Evolutionary conservation across 2,797 vertebrate genomes (phyloP).

Genomic region (Mallotus villosus): DNA sequence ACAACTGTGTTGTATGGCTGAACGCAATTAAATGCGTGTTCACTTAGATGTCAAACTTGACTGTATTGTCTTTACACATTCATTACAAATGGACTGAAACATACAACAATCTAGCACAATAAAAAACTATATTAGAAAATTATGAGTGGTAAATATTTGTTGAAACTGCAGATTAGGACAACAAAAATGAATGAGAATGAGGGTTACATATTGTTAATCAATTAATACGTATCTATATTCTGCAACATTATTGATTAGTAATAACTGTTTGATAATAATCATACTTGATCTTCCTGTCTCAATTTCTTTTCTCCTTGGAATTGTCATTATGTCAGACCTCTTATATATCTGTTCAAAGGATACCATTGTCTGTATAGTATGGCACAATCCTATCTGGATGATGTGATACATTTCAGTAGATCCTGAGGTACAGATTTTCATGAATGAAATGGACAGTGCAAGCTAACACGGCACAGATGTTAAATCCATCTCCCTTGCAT

Average conservation of each 20-base stretch:
- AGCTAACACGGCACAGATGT: conserved; percentile 43
- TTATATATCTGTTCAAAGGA: not conserved
- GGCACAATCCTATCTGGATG: not conserved
- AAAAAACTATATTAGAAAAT: too few species aligned
- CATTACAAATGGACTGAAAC: too few species aligned
- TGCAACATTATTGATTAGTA: not conserved
- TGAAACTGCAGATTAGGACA: not conserved
- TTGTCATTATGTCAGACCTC: conserved; percentile 6
- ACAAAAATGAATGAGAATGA: not conserved
- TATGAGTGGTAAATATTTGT: not conserved
- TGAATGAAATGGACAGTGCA: conserved; percentile 29
- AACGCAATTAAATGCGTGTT: too few species aligned
- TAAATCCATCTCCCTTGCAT: conserved; percentile 45
- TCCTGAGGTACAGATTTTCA: conserved; percentile 9
- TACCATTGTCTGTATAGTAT: conserved; percentile 1
- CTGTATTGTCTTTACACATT: too few species aligned
- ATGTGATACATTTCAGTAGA: conserved; percentile 2
- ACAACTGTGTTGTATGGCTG: too few species aligned
- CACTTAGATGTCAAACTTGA: too few species aligned
- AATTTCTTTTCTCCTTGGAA: not conserved
- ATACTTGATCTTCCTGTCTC: not conserved
- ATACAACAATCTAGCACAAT: too few species aligned
- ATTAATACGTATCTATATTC: not conserved
- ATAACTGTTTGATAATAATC: too few species aligned
- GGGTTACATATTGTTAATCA: too few species aligned